These are phyloP conservation scores for Xanthorhoe designata DNA, from an alignment of 2,888 invertebrate species.

Conservation along the genomic window DNA sequence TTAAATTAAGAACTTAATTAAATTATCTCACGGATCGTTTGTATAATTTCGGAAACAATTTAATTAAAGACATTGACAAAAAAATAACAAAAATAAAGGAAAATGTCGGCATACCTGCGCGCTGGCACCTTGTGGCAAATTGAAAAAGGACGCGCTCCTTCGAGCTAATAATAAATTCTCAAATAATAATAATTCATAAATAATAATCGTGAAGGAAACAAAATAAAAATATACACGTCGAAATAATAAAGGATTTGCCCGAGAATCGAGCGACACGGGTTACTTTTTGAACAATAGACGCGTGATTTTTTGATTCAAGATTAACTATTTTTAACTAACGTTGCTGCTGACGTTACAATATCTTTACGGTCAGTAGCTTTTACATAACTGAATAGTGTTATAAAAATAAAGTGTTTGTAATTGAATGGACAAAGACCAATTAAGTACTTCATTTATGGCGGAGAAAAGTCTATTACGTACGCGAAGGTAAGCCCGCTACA, in stretches of 20 bases:
- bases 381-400: neutral
- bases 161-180: constrained; percentile 82
- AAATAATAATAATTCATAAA: constrained; percentile 86
- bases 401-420: constrained; percentile 6
- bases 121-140: constrained; percentile 82
- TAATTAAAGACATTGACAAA: constrained; percentile 77
- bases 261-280: constrained; percentile 64
- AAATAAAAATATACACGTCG: constrained; percentile 84
- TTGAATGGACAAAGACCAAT: constrained; percentile 12
- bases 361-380: neutral
- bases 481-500: constrained; percentile 30
- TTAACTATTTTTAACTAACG: neutral
- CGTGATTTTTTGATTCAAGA: neutral
- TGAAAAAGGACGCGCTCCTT: constrained; percentile 81
- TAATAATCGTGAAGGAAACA: constrained; percentile 82
- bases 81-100: constrained; percentile 65
- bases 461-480: constrained; percentile 14
- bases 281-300: constrained; percentile 47
- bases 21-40: constrained; percentile 76
- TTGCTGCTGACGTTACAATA: too few species aligned
- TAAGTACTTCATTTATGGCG: constrained; percentile 5
- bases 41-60: constrained; percentile 69
- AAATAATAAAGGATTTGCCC: constrained; percentile 83
- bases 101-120: constrained; percentile 65
- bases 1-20: constrained; percentile 65